phyloP scores from a whole-genome alignment of 1,140 invertebrate species.

The Mizuhopecten yessoensis region DNA sequence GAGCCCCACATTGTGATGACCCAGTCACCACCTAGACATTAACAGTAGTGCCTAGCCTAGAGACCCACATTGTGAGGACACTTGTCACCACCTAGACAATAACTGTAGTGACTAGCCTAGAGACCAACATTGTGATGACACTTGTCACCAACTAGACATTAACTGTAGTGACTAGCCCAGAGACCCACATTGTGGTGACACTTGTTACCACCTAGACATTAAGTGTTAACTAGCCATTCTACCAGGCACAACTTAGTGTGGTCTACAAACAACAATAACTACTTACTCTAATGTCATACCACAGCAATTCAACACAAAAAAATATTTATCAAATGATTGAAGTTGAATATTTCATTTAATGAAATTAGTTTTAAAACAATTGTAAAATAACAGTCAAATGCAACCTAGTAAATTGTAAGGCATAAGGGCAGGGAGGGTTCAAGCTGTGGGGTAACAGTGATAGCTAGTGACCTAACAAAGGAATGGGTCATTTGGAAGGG shows the following conservation, averaged over 20 bases:
- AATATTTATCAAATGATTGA: neutral
- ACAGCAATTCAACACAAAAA: constrained; percentile 5
- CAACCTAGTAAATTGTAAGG: neutral
- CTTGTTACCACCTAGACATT: neutral
- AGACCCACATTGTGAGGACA: too few relatives aligned
- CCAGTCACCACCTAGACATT: neutral
- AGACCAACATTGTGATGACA: too few relatives aligned
- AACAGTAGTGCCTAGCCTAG: too few relatives aligned
- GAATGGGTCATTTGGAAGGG: neutral
- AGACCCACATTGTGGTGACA: too few relatives aligned
- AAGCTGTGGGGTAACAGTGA: neutral
- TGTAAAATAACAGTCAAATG: neutral
- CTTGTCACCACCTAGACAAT: too few relatives aligned
- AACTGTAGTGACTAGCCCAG: too few relatives aligned
- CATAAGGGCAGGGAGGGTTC: neutral
- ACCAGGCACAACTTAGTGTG: neutral
- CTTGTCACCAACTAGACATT: too few relatives aligned
- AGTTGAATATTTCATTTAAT: neutral
- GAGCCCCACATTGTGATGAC: too few relatives aligned
- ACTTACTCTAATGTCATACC: neutral
- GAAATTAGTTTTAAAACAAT: neutral
- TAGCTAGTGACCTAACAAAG: neutral
- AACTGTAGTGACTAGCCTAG: too few relatives aligned
- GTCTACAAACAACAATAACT: neutral
- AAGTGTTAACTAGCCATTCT: neutral